Base-by-base conservation (phyloP, 2,888 invertebrate genomes). In the Elegia similella region DNA sequence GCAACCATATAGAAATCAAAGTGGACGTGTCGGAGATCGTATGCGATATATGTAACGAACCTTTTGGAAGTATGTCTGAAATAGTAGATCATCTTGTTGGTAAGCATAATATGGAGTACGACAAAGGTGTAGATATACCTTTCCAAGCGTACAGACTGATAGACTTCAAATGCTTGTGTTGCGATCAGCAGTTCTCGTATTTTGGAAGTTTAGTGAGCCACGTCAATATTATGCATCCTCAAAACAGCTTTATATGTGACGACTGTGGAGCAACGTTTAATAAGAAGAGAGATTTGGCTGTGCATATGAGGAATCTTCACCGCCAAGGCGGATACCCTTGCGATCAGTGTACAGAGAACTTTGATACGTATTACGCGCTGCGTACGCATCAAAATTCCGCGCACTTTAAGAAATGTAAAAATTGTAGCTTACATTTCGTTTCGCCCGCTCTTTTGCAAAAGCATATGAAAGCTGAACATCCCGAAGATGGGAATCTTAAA, bases 11-110 rank as follows among this genome's bases (percentile, higher is more conserved):
- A 0, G 82, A 85, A 61, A 77, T 89, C 1, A 87, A 86, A 62
- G 69, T 90, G 6, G 90, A 90, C 52, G 80, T 88, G 1, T 90
- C 90, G 0, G 81, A 85, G 59, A 76, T 88, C 0, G 55, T 62
- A 8, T 90, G 90, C 59, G 78, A 84, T 38, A 73, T 88, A 10
- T 90, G 90, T 63, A 75, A 71, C 32, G 81, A 81, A 56, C 68
- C 77, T 0, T 88, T 87, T 53, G 63, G 64, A 8, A 69, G 59
- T 53, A 68, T 82, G 12, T 65, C 74, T 2, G 83, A 84, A 50
- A 73, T 88, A 7, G 65, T 89, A 3, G 80, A 84, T 56, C 90
- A 90, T 75, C 75, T 90, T 56, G 81, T 81, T 38, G 68, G 62
- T 1, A 81, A 82, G 65, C 90, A 90, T 55, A 66, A 75, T 5